Evolutionary conservation across 2,797 vertebrate species (phyloP), one percentile per base, ranked within the genome.

Genomic region (Hozukius guyotensis): DNA sequence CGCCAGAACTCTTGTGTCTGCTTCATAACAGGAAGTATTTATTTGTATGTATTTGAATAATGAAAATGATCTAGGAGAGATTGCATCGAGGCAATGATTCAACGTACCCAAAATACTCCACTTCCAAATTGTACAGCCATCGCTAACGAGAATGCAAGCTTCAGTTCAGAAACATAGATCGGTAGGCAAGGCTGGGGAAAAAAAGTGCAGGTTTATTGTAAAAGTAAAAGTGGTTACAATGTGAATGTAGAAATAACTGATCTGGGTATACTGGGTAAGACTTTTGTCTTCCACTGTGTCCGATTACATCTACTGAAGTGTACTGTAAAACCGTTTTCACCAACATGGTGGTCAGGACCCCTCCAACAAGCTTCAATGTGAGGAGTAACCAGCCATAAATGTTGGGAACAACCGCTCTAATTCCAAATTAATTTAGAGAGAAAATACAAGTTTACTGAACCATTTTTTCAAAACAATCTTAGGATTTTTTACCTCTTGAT

Each of bases 81-180:
- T 52, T 53, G 59, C 14, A 59, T 68, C 5, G 8, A 59, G 27
- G 14, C 6, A 22, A 27, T 20, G 42, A 24, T 46, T 70, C 14
- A 63, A 65, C 20, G 8, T 77, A 94, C 94, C 94, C 93, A 94
- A 76, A 95, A 94, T 8, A 95, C 77, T 42, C 90, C 94, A 57
- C 93, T 95, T 76, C 94, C 94, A 68, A 95, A 95, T 20, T 93
- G 93, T 65, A 95, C 93, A 13, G 75, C 93, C 87, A 93, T 95
- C 5, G 80, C 83, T 75, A 95, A 24, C 3, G 91, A 89, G 83
- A 95, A 95, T 0, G 90, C 90, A 7, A 93, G 80, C 83, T 94
- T 95, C 69, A 94, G 86, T 74, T 93, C 92, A 0, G 93, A 91
- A 5, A 93, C 87, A n/a, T 94, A 94, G 69, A 94, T 89, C 2